phyloP scores from a whole-genome alignment of 2,113 vertebrate genomes.

The Callionymus lyra region DNA sequence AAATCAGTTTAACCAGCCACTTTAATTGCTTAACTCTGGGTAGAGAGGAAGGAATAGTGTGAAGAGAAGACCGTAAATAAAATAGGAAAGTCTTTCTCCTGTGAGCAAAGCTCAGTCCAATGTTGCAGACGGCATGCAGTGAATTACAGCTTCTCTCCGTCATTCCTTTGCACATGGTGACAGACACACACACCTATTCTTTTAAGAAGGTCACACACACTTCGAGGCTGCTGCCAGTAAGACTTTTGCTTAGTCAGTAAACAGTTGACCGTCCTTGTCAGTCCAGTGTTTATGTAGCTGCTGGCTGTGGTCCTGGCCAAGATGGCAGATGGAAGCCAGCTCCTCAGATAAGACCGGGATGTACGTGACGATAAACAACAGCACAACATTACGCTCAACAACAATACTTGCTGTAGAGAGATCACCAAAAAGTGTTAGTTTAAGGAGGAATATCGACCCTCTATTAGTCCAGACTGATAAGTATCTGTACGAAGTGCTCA shows the following conservation, averaged over 20 bases:
- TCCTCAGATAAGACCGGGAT: conserved; percentile 9
- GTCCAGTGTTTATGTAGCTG: conserved; percentile 66
- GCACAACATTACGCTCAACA: conserved; percentile 37
- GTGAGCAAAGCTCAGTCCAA: no score
- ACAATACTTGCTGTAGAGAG: conserved; percentile 24
- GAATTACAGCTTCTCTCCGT: conserved; percentile 33
- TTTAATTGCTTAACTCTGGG: no score
- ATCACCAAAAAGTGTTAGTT: conserved; percentile 34
- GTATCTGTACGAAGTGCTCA: conserved; percentile 31
- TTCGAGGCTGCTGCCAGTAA: conserved; percentile 55
- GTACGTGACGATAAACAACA: conserved; percentile 40
- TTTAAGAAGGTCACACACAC: conserved; percentile 18
- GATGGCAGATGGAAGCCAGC: conserved; percentile 44
- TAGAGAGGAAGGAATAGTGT: no score
- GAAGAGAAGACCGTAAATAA: no score
- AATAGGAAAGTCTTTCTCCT: no score
- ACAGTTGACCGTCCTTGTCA: conserved; percentile 75
- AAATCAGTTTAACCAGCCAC: no score
- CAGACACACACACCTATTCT: conserved; percentile 7
- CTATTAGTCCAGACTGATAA: conserved; percentile 35
- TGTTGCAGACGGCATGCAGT: not conserved
- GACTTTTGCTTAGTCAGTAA: conserved; percentile 73
- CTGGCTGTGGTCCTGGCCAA: conserved; percentile 51
- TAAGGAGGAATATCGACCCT: conserved; percentile 21
- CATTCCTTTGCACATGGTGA: conserved; percentile 7